Evolutionary conservation across 2,797 vertebrate genomes (phyloP), one percentile per base, ranked within the genome.

Genomic region (Netta rufina): DNA sequence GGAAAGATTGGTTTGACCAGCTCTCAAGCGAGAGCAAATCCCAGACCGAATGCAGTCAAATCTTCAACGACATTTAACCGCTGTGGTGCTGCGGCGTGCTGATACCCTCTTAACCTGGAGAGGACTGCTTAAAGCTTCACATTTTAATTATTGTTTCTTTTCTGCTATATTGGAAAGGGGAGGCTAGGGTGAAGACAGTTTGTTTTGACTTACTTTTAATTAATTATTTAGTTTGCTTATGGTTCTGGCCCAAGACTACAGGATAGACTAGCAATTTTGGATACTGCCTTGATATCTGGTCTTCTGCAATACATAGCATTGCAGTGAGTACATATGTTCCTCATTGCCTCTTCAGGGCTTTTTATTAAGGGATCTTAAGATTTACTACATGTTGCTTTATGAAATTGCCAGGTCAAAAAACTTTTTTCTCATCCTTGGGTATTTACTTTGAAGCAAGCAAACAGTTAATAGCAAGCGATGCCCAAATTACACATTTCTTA

Each of bases 1-100:
- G 96, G 96, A 98, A 98, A 97, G 96, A 96, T 96, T 97, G 94
- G 92, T 97, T 96, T 97, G 94, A 95, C 95, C 93, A 94, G 85
- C 80, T 96, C 96, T 98, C 94, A 96, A 92, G 96, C 67, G 90
- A 95, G 95, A 90, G 87, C 62, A 93, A 97, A 96, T 96, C 90
- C 95, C 93, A 93, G 93, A 95, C 96, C 86, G 97, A 97, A 95
- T 78, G 93, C 86, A 90, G 82, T 87, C 84, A 96, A 92, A 96
- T 96, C 93, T 95, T 96, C 96, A 96, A 88, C 58, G 56, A 95
- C 84, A 90, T 96, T 97, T 97, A 97, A 98, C 96, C 0, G 2
- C 96, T 96, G 89, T 96, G 94, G 51, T 88, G 89, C 92, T 96
- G 95, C n/a, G 85, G 61, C 71, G 80, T 92, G 83, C 92, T 92